Percentiles rank a stretch among this genome's conserved stretches.
These are phyloP conservation scores for Ramazzottius varieornatus DNA, from an alignment of 2,888 invertebrate genomes.

Conservation along the genomic window DNA sequence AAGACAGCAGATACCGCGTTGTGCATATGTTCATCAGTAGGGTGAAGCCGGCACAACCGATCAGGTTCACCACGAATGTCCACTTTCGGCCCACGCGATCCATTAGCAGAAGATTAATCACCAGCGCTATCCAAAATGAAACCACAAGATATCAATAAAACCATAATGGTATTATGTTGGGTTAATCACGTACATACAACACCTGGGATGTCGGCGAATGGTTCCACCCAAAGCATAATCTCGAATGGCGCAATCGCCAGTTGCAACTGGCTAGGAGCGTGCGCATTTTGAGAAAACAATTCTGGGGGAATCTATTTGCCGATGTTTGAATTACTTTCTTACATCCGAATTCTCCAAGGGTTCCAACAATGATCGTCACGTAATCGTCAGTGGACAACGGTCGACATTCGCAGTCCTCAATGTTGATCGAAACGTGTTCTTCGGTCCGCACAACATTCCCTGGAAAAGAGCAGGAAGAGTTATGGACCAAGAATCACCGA, in stretches of 20 bases:
- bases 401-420: conserved; percentile 14
- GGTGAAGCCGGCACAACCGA: conserved; percentile 14
- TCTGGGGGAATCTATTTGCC: neutral
- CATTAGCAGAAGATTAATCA: conserved; percentile 19
- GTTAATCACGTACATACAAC: no score
- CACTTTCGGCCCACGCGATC: conserved; percentile 17
- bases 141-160: no score
- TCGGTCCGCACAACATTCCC: neutral
- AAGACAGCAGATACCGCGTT: conserved; percentile 13
- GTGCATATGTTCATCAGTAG: conserved; percentile 14
- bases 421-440: no score
- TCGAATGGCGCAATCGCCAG: no score
- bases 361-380: conserved; percentile 19
- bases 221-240: no score
- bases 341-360: conserved; percentile 21
- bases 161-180: no score
- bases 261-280: no score
- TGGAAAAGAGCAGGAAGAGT: no score
- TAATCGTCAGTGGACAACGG: conserved; percentile 17
- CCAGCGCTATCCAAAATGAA: conserved; percentile 18
- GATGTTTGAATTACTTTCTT: conserved; percentile 8
- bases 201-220: no score
- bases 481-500: no score
- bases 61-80: conserved; percentile 14
- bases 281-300: conserved; percentile 6